Percentiles rank a stretch among this genome's conserved stretches.
These are phyloP conservation scores for Oryzias curvinotus DNA, from an alignment of 2,113 vertebrate species.

Conservation along the genomic window DNA sequence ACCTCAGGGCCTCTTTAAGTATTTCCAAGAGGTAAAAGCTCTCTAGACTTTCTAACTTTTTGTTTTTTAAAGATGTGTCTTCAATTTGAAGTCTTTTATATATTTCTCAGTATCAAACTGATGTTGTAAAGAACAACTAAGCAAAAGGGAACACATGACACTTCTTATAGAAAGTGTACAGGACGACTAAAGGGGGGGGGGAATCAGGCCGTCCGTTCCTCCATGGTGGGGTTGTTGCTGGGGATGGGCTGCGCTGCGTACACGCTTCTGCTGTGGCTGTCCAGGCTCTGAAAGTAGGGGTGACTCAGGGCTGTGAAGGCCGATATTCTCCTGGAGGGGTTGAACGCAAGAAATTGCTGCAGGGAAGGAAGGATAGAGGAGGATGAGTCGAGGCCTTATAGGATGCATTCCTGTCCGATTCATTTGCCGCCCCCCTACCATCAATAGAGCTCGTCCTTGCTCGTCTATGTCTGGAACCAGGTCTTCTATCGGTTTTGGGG, in stretches of 20 bases:
- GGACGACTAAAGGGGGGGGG: slow-evolving; percentile 6
- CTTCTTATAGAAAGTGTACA: slow-evolving; percentile 18
- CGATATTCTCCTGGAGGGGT: slow-evolving; percentile 93
- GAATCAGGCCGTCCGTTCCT: slow-evolving; percentile 88
- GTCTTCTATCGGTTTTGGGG: slow-evolving; percentile 87
- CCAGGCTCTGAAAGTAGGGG: slow-evolving; percentile 91
- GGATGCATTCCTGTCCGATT: neutral
- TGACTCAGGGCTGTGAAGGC: slow-evolving; percentile 93
- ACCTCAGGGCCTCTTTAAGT: no score
- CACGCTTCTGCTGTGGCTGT: slow-evolving; percentile 86
- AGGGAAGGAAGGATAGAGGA: slow-evolving; percentile 8
- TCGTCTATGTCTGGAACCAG: slow-evolving; percentile 94
- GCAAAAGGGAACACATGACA: neutral
- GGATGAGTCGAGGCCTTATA: neutral
- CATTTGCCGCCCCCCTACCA: slow-evolving; percentile 76
- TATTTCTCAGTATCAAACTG: slow-evolving; percentile 34
- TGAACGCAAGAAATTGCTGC: slow-evolving; percentile 96
- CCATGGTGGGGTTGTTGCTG: slow-evolving; percentile 86
- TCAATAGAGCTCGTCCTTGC: slow-evolving; percentile 89
- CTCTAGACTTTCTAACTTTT: neutral
- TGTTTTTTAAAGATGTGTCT: neutral
- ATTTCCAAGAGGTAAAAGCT: neutral
- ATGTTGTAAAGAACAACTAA: slow-evolving; percentile 1
- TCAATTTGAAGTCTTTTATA: slow-evolving; percentile 6
- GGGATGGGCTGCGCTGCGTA: slow-evolving; percentile 83